Evolutionary conservation across 2,888 invertebrate genomes (phyloP).

Genomic region (Lepidochitona cinerea): DNA sequence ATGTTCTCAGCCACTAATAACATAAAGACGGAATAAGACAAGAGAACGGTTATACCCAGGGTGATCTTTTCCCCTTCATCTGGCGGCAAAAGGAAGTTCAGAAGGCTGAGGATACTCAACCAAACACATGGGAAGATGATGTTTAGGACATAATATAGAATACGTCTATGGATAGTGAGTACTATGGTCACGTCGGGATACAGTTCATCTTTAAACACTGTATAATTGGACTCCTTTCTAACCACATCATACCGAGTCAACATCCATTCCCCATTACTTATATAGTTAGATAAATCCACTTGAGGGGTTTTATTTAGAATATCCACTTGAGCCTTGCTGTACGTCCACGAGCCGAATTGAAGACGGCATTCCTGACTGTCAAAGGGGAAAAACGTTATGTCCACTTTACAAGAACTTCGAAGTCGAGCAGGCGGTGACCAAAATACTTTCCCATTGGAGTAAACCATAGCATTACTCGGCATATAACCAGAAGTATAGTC

Average conservation of each 20-base stretch:
- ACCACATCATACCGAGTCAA: slow-evolving; percentile 50
- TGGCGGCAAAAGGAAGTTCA: slow-evolving; percentile 72
- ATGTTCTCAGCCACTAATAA: slow-evolving; percentile 72
- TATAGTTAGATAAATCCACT: slow-evolving; percentile 59
- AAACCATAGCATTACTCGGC: slow-evolving; percentile 74
- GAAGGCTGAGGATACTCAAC: slow-evolving; percentile 71
- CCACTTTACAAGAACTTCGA: slow-evolving; percentile 74
- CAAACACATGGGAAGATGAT: slow-evolving; percentile 72
- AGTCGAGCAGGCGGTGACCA: slow-evolving; percentile 76
- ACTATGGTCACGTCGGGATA: slow-evolving; percentile 72
- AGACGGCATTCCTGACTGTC: slow-evolving; percentile 64
- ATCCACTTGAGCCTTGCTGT: slow-evolving; percentile 65
- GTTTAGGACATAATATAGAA: slow-evolving; percentile 68
- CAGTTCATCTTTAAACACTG: slow-evolving; percentile 53
- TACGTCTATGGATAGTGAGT: slow-evolving; percentile 71
- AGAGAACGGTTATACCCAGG: slow-evolving; percentile 71
- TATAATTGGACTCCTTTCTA: slow-evolving; percentile 61
- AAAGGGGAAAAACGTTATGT: slow-evolving; percentile 69
- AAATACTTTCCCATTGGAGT: slow-evolving; percentile 73
- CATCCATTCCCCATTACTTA: slow-evolving; percentile 67
- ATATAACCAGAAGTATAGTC: slow-evolving; percentile 75
- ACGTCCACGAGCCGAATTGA: slow-evolving; percentile 69
- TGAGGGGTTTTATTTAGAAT: slow-evolving; percentile 66
- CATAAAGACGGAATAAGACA: slow-evolving; percentile 73
- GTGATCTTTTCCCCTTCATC: slow-evolving; percentile 72